A percentile compares a stretch with the other conserved stretches of the same genome.
phyloP scores from a whole-genome alignment of 2,113 vertebrate genomes.

The Edolisoma coerulescens region DNA sequence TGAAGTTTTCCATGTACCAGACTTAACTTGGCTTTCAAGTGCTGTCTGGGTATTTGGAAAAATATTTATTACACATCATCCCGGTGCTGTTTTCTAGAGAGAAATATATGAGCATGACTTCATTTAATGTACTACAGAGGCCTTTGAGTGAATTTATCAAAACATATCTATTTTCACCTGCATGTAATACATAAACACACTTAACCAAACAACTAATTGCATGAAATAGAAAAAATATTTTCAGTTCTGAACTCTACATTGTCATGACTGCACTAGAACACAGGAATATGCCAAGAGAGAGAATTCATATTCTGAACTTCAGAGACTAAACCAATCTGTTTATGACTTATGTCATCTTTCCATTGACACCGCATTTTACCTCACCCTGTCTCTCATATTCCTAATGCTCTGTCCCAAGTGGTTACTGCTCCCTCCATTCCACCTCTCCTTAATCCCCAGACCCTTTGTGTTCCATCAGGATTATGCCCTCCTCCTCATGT shows the following conservation, averaged over 20 bases:
- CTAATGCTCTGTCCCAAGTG: not conserved
- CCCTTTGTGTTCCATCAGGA: not conserved
- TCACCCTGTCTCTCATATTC: not conserved
- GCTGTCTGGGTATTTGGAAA: not conserved
- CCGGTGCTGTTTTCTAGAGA: not conserved
- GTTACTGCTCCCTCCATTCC: not conserved
- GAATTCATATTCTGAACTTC: not conserved
- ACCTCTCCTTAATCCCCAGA: not conserved
- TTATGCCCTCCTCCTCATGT: not conserved
- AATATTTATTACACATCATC: not conserved
- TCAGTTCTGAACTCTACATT: not conserved
- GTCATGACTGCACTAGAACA: not conserved
- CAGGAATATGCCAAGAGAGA: not conserved
- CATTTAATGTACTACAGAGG: not conserved
- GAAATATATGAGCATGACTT: not conserved
- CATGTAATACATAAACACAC: accelerated
- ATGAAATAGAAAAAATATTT: not conserved
- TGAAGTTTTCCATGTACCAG: not conserved
- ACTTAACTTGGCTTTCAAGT: not conserved
- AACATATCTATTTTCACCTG: not conserved
- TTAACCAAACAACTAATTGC: not conserved
- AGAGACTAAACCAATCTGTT: not conserved
- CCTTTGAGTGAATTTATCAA: not conserved
- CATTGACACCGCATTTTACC: not conserved
- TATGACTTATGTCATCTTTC: not conserved